phyloP scores from a whole-genome alignment of 2,888 invertebrate species.

The Lissocephala sabroskyi region DNA sequence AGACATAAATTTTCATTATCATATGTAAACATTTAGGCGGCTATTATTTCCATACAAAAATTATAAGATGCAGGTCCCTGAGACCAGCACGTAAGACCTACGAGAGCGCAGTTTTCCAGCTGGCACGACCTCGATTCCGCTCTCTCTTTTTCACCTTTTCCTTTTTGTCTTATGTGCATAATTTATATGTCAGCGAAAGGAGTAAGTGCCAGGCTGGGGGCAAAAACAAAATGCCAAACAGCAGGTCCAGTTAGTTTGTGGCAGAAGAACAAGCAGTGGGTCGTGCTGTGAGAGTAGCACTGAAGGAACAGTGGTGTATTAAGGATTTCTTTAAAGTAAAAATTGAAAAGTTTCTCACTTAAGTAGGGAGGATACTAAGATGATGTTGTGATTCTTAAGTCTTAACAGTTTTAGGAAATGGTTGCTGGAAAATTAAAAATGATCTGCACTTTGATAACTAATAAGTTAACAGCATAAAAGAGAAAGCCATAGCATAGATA shows the following conservation, averaged over 20 bases:
- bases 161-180: conserved; percentile 38
- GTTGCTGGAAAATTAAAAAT: no score
- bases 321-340: no score
- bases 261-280: no score
- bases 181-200: conserved; percentile 52
- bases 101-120: conserved; percentile 1
- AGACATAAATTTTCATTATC: conserved; percentile 58
- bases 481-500: no score
- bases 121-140: conserved; percentile 20
- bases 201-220: conserved; percentile 17
- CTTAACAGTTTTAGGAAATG: no score
- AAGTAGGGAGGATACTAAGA: no score
- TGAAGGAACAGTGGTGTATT: conserved; percentile 23
- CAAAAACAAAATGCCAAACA: conserved; percentile 9
- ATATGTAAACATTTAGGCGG: conserved; percentile 55
- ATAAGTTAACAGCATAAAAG: no score
- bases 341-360: no score
- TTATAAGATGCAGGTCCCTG: conserved; percentile 47
- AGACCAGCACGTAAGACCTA: conserved; percentile 7
- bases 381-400: no score
- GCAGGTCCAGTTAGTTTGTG: conserved; percentile 24
- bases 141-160: background rate
- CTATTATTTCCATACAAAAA: conserved; percentile 56
- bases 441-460: no score
- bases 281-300: no score